These are phyloP conservation scores for Dinothrombium tinctorium DNA, from an alignment of 1,140 invertebrate species.

Conservation along the genomic window DNA sequence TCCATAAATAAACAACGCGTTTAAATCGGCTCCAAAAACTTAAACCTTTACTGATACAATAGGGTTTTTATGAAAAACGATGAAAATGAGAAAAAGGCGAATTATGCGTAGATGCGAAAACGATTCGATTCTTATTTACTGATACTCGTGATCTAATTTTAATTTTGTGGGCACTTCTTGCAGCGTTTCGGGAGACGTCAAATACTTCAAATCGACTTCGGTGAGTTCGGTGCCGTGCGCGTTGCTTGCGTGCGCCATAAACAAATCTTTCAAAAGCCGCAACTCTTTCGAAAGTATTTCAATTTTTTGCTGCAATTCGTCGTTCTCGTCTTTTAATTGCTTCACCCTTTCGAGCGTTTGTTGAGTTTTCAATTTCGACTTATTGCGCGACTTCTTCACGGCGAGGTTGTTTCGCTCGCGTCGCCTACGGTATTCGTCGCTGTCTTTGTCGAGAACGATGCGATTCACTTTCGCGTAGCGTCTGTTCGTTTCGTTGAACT, in stretches of 20 bases:
- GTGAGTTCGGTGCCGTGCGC: background rate
- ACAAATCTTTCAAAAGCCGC: constrained; percentile 52
- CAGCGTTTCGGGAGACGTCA: too few species aligned
- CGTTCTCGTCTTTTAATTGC: constrained; percentile 68
- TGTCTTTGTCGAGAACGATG: constrained; percentile 46
- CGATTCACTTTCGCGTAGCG: constrained; percentile 6
- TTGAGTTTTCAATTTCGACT: constrained; percentile 73
- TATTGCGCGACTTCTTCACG: constrained; percentile 81
- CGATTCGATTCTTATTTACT: too few species aligned
- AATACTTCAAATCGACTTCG: too few species aligned
- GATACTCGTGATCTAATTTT: too few species aligned
- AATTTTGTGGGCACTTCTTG: too few species aligned
- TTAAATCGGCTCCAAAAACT: too few species aligned
- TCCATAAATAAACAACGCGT: too few species aligned
- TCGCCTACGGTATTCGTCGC: constrained; percentile 70
- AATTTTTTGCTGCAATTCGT: constrained; percentile 68
- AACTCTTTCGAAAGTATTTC: constrained; percentile 78
- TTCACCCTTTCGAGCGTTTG: constrained; percentile 87
- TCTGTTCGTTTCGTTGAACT: background rate
- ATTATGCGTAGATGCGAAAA: too few species aligned
- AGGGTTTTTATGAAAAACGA: too few species aligned
- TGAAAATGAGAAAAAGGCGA: too few species aligned
- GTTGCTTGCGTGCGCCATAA: constrained; percentile 18
- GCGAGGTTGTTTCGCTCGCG: constrained; percentile 90
- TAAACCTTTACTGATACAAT: too few species aligned